Percentiles rank a stretch among this genome's conserved stretches.
Evolutionary conservation across 2,113 vertebrate genomes (phyloP).

Genomic region (Lepisosteus osseus): DNA sequence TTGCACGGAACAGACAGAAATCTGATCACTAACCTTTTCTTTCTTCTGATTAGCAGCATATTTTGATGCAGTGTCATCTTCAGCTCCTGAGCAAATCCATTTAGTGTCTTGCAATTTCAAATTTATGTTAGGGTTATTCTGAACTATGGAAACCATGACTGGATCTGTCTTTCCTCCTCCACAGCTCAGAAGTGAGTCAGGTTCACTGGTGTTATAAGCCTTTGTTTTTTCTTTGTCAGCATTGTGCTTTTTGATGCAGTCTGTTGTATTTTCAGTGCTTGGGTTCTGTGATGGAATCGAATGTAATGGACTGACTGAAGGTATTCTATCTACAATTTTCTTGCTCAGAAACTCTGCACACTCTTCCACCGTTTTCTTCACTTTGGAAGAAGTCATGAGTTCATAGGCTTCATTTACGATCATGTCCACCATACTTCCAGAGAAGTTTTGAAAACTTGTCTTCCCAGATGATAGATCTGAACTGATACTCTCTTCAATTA

Average conservation of each 20-base stretch:
- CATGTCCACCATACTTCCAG: constrained; percentile 81
- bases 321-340: constrained; percentile 50
- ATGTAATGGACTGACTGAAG: constrained; percentile 39
- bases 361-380: constrained; percentile 71
- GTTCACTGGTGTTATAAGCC: constrained; percentile 27
- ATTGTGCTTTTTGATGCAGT: constrained; percentile 56
- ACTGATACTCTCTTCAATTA: constrained; percentile 25
- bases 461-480: constrained; percentile 49
- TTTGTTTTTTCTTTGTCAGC: constrained; percentile 52
- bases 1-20: constrained; percentile 35
- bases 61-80: constrained; percentile 20
- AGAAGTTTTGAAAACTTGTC: constrained; percentile 66
- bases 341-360: constrained; percentile 68
- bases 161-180: constrained; percentile 14
- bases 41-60: constrained; percentile 13
- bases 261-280: constrained; percentile 53
- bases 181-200: constrained; percentile 3
- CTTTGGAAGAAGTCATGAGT: constrained; percentile 68
- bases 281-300: constrained; percentile 34
- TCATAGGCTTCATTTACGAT: constrained; percentile 87
- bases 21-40: constrained; percentile 15
- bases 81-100: constrained; percentile 19
- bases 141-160: not conserved
- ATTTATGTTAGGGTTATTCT: not conserved
- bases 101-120: constrained; percentile 27